Base-by-base conservation (phyloP, 2,113 vertebrate species). In the Ammodytes dubius region DNA sequence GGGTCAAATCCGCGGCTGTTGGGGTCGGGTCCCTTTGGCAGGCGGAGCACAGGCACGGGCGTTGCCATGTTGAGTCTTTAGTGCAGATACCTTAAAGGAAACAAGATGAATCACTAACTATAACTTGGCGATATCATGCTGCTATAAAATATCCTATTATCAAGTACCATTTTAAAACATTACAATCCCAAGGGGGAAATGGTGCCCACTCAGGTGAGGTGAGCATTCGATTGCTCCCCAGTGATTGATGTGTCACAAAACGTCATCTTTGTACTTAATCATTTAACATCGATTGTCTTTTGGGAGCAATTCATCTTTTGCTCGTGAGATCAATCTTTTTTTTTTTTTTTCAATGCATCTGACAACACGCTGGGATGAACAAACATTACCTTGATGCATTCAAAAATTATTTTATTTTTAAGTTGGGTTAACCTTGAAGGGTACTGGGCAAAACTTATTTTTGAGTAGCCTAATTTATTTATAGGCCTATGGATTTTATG, bases 1-100 rank as follows among this genome's bases (percentile, higher is more conserved):
- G 94, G 96, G 83, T 96, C 94, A 77, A 97, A 97, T 7, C 97
- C 97, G 0, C 96, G 95, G 71, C 96, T 95, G 53, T 94, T 91
- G 10, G 95, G 90, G 39, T 95, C 95, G 0, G 95, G 95, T 37
- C 95, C 94, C 73, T 79, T 90, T 0, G 95, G 95, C 40, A 95
- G 83, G 10, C 95, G 93, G 17, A 94, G 66, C 4, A 96, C 94
- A 17, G 89, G 66, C 49, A 96, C 93, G 0, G 90, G 93, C 0
- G 57, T 86, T 8, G 87, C 88, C 94, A 95, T 93, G 54, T 10
- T 74, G 56, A 76, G 7, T 19, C 47, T 70, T 46, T 77, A 27
- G 19, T 80, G 72, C 8, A 2, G 68, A 27, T 17, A 43, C 17
- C 58, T 17, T 5, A 35, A 40, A 69, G 2, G 10, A 40, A n/a